phyloP scores from a whole-genome alignment of 2,113 vertebrate genomes.

The Merops nubicus region DNA sequence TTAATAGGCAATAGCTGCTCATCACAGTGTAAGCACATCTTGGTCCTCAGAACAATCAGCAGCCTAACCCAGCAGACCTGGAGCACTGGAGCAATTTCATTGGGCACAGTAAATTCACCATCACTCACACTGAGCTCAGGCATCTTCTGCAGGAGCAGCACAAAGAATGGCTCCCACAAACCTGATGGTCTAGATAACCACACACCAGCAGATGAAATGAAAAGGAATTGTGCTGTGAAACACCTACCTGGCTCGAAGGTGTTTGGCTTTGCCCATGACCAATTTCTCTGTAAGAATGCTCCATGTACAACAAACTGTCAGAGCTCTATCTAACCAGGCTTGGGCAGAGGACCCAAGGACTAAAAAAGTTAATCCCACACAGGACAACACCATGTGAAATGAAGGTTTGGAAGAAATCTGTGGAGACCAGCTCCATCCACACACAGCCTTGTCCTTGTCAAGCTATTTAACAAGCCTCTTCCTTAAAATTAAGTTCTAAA shows the following conservation, averaged over 20 bases:
- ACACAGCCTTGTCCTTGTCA: background rate
- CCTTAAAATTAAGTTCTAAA: background rate
- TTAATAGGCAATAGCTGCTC: background rate
- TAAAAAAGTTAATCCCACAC: background rate
- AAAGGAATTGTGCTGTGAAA: background rate
- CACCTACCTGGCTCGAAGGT: rapidly evolving
- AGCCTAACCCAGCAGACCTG: background rate
- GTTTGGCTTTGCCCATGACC: background rate
- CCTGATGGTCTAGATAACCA: background rate
- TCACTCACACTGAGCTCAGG: background rate
- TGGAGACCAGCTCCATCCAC: background rate
- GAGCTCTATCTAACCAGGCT: background rate
- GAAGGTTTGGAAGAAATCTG: background rate
- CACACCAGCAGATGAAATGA: background rate
- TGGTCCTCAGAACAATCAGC: too few species aligned
- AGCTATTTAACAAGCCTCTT: background rate
- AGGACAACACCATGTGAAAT: background rate
- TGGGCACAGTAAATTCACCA: background rate
- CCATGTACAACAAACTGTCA: background rate
- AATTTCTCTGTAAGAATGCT: background rate
- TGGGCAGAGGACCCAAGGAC: background rate
- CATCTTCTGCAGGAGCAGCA: background rate
- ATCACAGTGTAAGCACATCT: background rate
- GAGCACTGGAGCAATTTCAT: too few species aligned
- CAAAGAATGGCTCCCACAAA: rapidly evolving